phyloP scores from a whole-genome alignment of 2,113 vertebrate species.

The Uria aalge region DNA sequence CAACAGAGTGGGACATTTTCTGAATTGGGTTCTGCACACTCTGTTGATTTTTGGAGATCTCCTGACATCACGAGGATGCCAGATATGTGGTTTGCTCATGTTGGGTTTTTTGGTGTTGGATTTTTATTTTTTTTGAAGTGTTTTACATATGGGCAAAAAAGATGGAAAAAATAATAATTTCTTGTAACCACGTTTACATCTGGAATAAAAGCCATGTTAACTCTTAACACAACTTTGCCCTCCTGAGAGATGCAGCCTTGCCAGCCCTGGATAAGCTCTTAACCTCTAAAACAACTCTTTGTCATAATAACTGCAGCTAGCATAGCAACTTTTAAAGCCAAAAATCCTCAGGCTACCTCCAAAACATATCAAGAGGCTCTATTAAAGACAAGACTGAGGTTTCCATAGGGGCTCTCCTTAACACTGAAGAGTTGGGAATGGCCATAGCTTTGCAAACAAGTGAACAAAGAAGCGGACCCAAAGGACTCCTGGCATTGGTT shows the following conservation, averaged over 20 bases:
- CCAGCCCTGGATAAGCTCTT: constrained; percentile 28
- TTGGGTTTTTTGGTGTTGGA: not conserved
- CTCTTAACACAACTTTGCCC: constrained; percentile 53
- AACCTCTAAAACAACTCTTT: constrained; percentile 35
- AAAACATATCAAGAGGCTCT: constrained; percentile 8
- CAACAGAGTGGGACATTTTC: not conserved
- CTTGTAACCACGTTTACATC: constrained; percentile 32
- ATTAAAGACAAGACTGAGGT: not conserved
- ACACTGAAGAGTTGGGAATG: rapidly evolving
- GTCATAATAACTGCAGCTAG: constrained; percentile 28
- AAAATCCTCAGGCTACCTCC: constrained; percentile 14
- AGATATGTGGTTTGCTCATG: constrained; percentile 51
- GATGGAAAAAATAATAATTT: constrained; percentile 50
- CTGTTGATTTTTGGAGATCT: constrained; percentile 42
- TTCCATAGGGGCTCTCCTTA: not conserved
- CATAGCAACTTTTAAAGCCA: constrained; percentile 27
- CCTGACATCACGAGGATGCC: constrained; percentile 51
- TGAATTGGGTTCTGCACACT: constrained; percentile 5
- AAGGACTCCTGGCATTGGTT: not conserved
- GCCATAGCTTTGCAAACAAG: not conserved
- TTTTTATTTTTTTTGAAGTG: not conserved
- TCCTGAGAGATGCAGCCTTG: constrained; percentile 4
- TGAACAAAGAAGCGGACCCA: not conserved
- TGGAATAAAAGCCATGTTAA: constrained; percentile 56
- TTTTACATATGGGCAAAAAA: constrained; percentile 53